phyloP scores from a whole-genome alignment of 2,888 invertebrate genomes.

The Sinotaia quadrata region DNA sequence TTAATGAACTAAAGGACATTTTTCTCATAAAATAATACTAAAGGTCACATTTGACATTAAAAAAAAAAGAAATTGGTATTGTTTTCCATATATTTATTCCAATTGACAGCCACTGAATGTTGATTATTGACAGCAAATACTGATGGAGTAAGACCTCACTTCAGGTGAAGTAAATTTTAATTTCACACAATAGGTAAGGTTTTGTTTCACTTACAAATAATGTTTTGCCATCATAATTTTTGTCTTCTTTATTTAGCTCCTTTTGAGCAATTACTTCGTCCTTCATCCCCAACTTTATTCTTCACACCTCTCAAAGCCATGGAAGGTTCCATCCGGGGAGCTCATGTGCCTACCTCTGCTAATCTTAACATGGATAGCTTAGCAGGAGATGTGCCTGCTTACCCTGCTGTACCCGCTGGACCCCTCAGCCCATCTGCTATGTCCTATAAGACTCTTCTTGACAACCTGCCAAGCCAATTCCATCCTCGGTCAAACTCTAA shows the following conservation, averaged over 20 bases:
- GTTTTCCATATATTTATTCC: too few relatives aligned
- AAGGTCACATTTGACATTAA: too few relatives aligned
- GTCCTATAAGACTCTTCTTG: slow-evolving; percentile 60
- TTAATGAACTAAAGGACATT: too few relatives aligned
- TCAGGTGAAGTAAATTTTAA: too few relatives aligned
- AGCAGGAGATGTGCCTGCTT: slow-evolving; percentile 50
- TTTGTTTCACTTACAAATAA: too few relatives aligned
- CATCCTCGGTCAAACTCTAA: slow-evolving; percentile 43
- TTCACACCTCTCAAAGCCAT: slow-evolving; percentile 43
- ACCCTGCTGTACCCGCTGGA: slow-evolving; percentile 50
- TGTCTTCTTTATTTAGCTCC: neutral
- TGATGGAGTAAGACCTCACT: too few relatives aligned
- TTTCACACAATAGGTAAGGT: too few relatives aligned
- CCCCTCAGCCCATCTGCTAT: slow-evolving; percentile 63
- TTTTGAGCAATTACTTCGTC: slow-evolving; percentile 24
- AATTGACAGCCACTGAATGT: neutral
- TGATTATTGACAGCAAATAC: too few relatives aligned
- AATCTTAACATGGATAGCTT: slow-evolving; percentile 40
- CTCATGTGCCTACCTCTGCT: neutral
- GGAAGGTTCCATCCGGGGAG: slow-evolving; percentile 2
- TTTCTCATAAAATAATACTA: too few relatives aligned
- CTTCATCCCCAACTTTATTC: slow-evolving; percentile 48
- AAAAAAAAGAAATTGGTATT: too few relatives aligned
- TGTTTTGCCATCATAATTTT: too few relatives aligned
- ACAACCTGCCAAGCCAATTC: slow-evolving; percentile 57